phyloP scores from a whole-genome alignment of 2,113 vertebrate genomes.

The Macaca nemestrina region DNA sequence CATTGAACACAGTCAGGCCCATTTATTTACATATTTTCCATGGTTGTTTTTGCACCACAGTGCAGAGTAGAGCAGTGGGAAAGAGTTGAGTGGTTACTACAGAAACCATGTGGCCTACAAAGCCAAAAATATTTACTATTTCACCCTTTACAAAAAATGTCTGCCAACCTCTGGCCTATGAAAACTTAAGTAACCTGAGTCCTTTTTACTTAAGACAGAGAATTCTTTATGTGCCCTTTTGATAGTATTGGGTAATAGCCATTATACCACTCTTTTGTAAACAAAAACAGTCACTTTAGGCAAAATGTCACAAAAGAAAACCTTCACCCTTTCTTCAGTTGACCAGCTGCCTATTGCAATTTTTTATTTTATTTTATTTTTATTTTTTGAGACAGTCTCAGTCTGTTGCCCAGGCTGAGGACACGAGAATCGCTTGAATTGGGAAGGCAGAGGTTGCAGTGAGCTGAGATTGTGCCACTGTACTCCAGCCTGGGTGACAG shows the following conservation, averaged over 20 bases:
- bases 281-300: conserved; percentile 24
- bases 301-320: background rate
- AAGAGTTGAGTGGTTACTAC: background rate
- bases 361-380: too few relatives aligned
- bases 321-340: background rate
- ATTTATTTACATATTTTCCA: background rate
- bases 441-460: background rate
- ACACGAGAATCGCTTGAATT: too few relatives aligned
- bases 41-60: background rate
- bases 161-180: background rate
- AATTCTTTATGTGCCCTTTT: background rate
- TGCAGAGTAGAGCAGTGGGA: background rate
- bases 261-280: background rate
- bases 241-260: background rate
- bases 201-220: background rate
- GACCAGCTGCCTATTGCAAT: background rate
- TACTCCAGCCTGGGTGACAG: background rate
- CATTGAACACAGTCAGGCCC: background rate
- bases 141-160: conserved; percentile 13
- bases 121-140: background rate
- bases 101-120: background rate
- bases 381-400: too few relatives aligned
- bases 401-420: background rate
- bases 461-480: background rate
- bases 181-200: background rate